Evolutionary conservation across 2,797 vertebrate genomes (phyloP).

Genomic region (Fistularia commersonii): DNA sequence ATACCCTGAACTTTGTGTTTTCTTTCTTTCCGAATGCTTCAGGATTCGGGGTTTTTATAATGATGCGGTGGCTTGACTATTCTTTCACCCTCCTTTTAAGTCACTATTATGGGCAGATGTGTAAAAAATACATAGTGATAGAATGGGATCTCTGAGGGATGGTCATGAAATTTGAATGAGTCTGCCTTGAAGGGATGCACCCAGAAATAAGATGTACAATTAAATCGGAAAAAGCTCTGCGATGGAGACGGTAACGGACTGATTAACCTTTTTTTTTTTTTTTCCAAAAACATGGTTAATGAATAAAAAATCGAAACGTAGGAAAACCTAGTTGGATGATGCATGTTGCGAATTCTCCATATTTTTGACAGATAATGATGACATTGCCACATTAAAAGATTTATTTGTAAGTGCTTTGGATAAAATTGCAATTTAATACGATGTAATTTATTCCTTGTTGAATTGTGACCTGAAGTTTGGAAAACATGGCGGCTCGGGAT

Average conservation of each 20-base stretch:
- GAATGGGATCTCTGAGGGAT: conserved; percentile 64
- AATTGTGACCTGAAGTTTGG: too few relatives aligned
- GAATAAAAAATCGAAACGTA: conserved; percentile 1
- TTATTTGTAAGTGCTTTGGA: too few relatives aligned
- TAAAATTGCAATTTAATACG: too few relatives aligned
- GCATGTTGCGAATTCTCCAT: too few relatives aligned
- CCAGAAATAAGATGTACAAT: conserved; percentile 50
- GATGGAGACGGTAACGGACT: conserved; percentile 27
- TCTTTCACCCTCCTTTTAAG: conserved; percentile 63
- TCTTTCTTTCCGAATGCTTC: conserved; percentile 47
- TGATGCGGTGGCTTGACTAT: conserved; percentile 64
- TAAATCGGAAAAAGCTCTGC: conserved; percentile 40
- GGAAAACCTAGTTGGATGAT: too few relatives aligned
- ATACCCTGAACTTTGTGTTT: conserved; percentile 67
- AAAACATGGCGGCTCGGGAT: too few relatives aligned
- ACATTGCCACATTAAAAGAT: too few relatives aligned
- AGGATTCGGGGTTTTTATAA: conserved; percentile 61
- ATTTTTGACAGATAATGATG: too few relatives aligned
- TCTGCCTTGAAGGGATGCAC: conserved; percentile 52
- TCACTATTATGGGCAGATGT: conserved; percentile 62
- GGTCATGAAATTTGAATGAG: conserved; percentile 71
- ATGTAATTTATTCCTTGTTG: too few relatives aligned
- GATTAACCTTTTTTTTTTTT: conserved; percentile 18
- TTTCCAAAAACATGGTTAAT: conserved; percentile 19
- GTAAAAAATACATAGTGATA: conserved; percentile 64